Evolutionary conservation across 2,888 invertebrate genomes (phyloP).

Genomic region (Formica aserva): DNA sequence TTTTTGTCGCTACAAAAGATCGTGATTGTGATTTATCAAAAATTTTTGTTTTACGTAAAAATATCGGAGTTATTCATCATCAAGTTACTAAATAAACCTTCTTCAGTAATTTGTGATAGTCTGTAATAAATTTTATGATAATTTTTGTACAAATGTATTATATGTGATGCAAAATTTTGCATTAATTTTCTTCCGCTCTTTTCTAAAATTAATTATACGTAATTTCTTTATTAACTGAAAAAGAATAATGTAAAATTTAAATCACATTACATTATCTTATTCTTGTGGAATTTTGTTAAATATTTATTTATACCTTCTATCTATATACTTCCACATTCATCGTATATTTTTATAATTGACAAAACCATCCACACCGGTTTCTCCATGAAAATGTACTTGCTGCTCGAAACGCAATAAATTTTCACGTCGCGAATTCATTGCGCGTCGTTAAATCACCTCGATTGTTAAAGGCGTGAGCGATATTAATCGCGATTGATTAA

Average conservation of each 20-base stretch:
- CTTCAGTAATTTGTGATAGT: background rate
- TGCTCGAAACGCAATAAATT: background rate
- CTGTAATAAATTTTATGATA: background rate
- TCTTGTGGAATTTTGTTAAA: background rate
- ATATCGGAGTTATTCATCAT: background rate
- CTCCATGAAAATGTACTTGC: background rate
- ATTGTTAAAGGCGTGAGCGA: conserved; percentile 1
- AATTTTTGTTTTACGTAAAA: background rate
- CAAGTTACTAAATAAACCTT: background rate
- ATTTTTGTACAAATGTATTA: background rate
- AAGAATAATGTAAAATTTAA: background rate
- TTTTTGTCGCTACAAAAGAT: background rate
- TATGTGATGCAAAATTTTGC: background rate
- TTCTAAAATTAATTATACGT: background rate
- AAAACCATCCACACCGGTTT: background rate
- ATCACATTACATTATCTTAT: background rate
- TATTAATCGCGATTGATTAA: conserved; percentile 31
- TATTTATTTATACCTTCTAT: background rate
- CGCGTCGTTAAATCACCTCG: conserved; percentile 6
- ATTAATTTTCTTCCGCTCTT: background rate
- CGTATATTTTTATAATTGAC: background rate
- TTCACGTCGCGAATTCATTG: background rate
- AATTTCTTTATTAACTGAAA: background rate
- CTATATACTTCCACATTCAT: background rate
- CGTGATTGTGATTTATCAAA: background rate